Evolutionary conservation across 2,113 vertebrate species (phyloP), one percentile per base, ranked within the genome.

Genomic region (Rhagologus leucostigma): DNA sequence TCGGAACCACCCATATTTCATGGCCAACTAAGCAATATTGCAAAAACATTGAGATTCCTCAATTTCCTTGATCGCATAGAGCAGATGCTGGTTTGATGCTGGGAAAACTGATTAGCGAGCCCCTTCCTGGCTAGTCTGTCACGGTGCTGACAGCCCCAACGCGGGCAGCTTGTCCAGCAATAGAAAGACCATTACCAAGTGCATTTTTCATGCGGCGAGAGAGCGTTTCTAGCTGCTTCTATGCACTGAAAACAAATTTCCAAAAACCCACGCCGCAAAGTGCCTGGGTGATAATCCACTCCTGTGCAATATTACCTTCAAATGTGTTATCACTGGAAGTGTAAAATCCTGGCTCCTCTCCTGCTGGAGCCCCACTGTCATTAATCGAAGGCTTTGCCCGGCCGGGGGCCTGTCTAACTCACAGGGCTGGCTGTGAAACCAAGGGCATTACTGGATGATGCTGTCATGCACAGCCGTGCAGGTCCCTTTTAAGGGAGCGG

Each of bases 11-110:
- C 92, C 92, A 55, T 96, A 92, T 97, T 96, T 97, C 96, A 96
- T 94, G 92, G 96, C 92, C 95, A 96, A 93, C 96, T 94, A 94
- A 96, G 83, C 96, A 95, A 90, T 90, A 95, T 82, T 39, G 88
- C 93, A 71, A 92, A 96, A 96, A 90, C 83, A 88, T 84, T 5
- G 90, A 89, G 96, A 89, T 96, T 96, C 92, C 69, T 96, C 95
- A 64, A 53, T 96, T 96, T 96, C 96, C 93, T 87, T 35, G 71
- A 93, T 95, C 52, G 2, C 35, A 1, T 46, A 14, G 15, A 93
- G 88, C 95, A 93, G 95, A 95, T 50, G 92, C 87, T 70, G 95
- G 84, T 94, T 80, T 77, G 95, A 84, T 84, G 95, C 83, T 78
- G 63, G 95, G 76, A 93, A 89, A 96, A 96, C 84, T 94, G 95